Base-by-base conservation (phyloP, 2,113 vertebrate species). In the Pangasianodon gigas region DNA sequence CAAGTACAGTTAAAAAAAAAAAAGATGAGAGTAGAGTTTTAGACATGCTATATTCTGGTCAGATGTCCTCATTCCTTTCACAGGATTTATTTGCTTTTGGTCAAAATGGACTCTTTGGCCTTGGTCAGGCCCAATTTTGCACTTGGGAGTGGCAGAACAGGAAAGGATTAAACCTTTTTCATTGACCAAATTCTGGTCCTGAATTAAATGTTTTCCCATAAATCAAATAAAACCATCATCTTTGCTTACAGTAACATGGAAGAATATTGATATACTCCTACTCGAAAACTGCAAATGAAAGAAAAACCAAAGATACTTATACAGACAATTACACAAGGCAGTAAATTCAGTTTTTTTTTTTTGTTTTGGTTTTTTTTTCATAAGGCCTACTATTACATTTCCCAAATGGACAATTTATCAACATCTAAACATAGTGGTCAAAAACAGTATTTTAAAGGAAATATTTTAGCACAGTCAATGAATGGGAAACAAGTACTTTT, bases 131-230 rank as follows among this genome's bases (percentile, higher is more conserved):
- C 94, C 94, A 95, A 91, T 90, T 89, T 93, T 93, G 92, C 93
- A 93, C 92, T 62, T 89, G 44, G 93, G 94, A 94, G 92, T 92
- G 94, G 93, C 85, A 80, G 77, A 71, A 93, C 89, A 65, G 93
- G 93, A 95, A 93, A 92, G 93, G 92, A 95, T 93, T 94, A 93
- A 89, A 92, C 94, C 91, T 93, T 95, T 96, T 95, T 94, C 94
- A 93, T 92, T 95, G 95, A 95, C 95, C 95, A 94, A 96, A 95
- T 95, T 95, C 95, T 95, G 93, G 92, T 93, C 94, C 94, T 94
- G 51, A 91, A 91, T 94, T 94, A 92, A 94, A 93, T 93, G 92
- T 93, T 94, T 96, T 96, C 94, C 96, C 94, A 94, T 96, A 94
- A 96, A 94, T 81, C 69, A 91, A 94, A 94, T 92, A 94, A 94